Conservation (phyloP, 2,113 vertebrate species). For the Toxotes jaculatrix region DNA sequence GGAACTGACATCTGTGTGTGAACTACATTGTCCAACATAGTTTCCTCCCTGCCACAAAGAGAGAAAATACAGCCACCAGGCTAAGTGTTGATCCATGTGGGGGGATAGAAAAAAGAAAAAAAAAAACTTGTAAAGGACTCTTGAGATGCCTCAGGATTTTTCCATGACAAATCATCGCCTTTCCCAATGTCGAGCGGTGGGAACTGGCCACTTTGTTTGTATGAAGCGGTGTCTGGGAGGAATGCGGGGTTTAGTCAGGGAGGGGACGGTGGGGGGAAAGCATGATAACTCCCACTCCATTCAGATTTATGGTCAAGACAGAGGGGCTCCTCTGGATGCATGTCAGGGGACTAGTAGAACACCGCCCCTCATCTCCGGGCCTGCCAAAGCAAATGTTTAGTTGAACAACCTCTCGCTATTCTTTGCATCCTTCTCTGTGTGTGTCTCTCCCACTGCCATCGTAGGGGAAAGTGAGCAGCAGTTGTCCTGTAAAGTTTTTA, state of each 20-base stretch:
- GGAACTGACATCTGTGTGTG: constrained; percentile 18
- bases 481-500: constrained; percentile 17
- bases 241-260: constrained; percentile 76
- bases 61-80: constrained; percentile 39
- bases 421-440: constrained; percentile 64
- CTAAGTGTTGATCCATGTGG: constrained; percentile 41
- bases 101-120: background rate
- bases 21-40: constrained; percentile 16
- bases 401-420: constrained; percentile 63
- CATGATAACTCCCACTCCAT: constrained; percentile 81
- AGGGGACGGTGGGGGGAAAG: constrained; percentile 54
- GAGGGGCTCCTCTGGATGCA: constrained; percentile 76
- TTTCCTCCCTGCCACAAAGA: constrained; percentile 13
- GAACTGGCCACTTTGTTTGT: constrained; percentile 82
- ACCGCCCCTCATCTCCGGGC: constrained; percentile 62
- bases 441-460: constrained; percentile 23
- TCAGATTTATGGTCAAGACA: constrained; percentile 79
- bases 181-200: constrained; percentile 78
- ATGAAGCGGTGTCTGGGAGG: constrained; percentile 77
- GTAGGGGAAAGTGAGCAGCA: constrained; percentile 53
- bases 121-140: constrained; percentile 64
- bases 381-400: constrained; percentile 83
- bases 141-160: constrained; percentile 79
- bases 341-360: constrained; percentile 70
- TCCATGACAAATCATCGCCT: constrained; percentile 78